Conservation (phyloP, 2,797 vertebrate genomes). For the Parotocinclus haroldoi region DNA sequence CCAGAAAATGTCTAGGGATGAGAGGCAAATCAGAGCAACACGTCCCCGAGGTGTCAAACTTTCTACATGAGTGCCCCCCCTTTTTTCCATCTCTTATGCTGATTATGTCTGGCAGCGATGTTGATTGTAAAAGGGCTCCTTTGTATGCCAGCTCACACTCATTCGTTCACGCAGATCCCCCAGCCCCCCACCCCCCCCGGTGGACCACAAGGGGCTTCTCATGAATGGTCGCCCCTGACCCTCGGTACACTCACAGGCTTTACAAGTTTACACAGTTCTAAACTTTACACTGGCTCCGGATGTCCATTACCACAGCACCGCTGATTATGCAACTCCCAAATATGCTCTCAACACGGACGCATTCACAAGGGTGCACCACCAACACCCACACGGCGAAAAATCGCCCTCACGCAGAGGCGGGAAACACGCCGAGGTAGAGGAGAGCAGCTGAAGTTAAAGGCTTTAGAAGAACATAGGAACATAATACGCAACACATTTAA, state of each 20-base stretch:
- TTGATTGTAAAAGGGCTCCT: constrained; percentile 59
- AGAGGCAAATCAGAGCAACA: too few relatives aligned
- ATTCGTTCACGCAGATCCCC: constrained; percentile 2
- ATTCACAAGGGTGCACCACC: background rate
- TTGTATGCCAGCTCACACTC: constrained; percentile 56
- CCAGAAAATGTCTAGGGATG: too few relatives aligned
- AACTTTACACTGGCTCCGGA: background rate
- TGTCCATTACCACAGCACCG: background rate
- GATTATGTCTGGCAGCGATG: constrained; percentile 60
- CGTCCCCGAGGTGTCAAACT: too few relatives aligned
- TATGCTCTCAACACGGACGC: constrained; percentile 5
- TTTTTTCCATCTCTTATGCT: constrained; percentile 44
- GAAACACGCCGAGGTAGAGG: background rate
- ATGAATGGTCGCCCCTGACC: constrained; percentile 47
- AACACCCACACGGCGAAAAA: background rate
- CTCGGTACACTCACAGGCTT: background rate
- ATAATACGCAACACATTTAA: too few relatives aligned
- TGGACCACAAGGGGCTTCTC: constrained; percentile 32
- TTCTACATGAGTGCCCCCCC: background rate
- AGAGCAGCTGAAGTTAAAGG: background rate
- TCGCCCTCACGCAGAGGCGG: background rate
- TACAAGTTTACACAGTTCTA: too few relatives aligned
- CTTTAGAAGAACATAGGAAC: too few relatives aligned
- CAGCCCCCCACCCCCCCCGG: background rate
- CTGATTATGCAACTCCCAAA: constrained; percentile 24